Base-by-base conservation (phyloP, 2,797 vertebrate genomes). In the Amphiprion clarkii region DNA sequence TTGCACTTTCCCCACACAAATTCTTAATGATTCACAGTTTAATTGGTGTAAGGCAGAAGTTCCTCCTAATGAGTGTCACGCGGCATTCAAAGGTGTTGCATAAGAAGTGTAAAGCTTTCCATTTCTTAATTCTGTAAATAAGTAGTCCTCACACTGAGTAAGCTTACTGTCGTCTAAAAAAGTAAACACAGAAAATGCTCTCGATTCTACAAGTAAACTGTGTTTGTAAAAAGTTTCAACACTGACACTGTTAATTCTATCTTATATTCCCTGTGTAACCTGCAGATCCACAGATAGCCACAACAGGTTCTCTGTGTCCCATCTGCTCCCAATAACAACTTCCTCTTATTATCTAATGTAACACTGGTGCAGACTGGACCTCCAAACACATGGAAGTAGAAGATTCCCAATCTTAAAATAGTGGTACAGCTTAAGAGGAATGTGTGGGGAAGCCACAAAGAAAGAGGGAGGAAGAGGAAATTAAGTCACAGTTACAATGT, bases 391-490 rank as follows among this genome's bases (percentile, higher is more conserved):
- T 73, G 66, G 61, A 79, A 85, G 79, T 52, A 71, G 36, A 75
- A 76, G 78, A 87, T 81, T 87, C 71, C 61, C 78, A 72, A 67
- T 78, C 84, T 77, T 91, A 91, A 93, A 93, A 93, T 87, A 92
- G 91, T 87, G 79, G 81, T 82, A 68, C 48, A 79, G 67, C 69
- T 19, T 31, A 55, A 58, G 74, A 81, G 81, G 69, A 83, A 86
- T 76, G 77, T 23, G 27, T 58, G 67, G 65, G 80, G 78, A 73
- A 83, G 84, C 79, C 60, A 75, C 46, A 40, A 51, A 83, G 79
- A 84, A 71, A 78, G 56, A 80, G 69, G 78, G 76, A 92, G 92
- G 92, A 95, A 94, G 87, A 89, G 90, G 93, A 94, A 94, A 93
- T 92, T n/a, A 87, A 70, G 76, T 92, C 89, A 88, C 70, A 82